phyloP scores from a whole-genome alignment of 2,888 invertebrate species.

The Drosophila lacicola region DNA sequence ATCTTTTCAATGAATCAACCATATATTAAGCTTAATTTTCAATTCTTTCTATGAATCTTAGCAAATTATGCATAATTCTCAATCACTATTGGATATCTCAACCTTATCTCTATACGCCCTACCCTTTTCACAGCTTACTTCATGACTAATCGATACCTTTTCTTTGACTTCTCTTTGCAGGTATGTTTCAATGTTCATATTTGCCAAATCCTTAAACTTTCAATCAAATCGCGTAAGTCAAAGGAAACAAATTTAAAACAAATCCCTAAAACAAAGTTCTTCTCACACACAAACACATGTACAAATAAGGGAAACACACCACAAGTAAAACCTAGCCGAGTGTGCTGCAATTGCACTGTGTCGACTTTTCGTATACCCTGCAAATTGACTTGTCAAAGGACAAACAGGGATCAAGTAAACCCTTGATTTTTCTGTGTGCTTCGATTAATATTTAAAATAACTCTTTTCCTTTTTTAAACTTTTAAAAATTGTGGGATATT shows the following conservation, averaged over 20 bases:
- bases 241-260: constrained; percentile 23
- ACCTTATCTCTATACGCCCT: background rate
- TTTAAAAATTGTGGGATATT: background rate
- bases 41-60: too few relatives aligned
- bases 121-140: background rate
- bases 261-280: constrained; percentile 17
- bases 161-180: constrained; percentile 56
- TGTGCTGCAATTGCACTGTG: background rate
- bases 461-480: too few relatives aligned
- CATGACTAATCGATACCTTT: background rate
- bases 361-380: background rate
- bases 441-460: too few relatives aligned
- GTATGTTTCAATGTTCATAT: constrained; percentile 52
- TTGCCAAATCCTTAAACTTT: background rate
- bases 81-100: background rate
- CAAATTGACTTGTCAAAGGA: background rate
- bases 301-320: constrained; percentile 1
- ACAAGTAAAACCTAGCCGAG: background rate
- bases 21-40: too few relatives aligned
- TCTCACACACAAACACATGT: constrained; percentile 6
- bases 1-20: too few relatives aligned
- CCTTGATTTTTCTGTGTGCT: too few relatives aligned
- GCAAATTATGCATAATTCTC: too few relatives aligned
- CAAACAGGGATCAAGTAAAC: too few relatives aligned
- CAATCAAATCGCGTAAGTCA: constrained; percentile 39